phyloP scores from a whole-genome alignment of 2,888 invertebrate genomes.

The Falcaria lacertinaria region DNA sequence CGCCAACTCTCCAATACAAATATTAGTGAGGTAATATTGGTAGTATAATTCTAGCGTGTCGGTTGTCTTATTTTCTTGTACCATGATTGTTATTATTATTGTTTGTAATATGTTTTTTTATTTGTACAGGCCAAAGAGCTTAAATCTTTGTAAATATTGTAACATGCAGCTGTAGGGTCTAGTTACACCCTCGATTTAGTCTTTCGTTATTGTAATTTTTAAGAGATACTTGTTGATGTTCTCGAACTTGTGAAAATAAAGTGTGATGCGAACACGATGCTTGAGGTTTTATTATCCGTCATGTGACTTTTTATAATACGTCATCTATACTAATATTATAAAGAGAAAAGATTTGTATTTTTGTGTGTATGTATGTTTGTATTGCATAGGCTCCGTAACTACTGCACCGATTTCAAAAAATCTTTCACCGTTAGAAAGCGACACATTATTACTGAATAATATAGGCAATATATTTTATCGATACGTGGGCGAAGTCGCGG shows the following conservation, averaged over 20 bases:
- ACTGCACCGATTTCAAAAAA: no score
- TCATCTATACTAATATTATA: no score
- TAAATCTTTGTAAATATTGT: constrained; percentile 63
- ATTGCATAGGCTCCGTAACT: no score
- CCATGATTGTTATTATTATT: constrained; percentile 12
- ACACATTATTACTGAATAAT: no score
- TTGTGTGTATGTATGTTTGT: no score
- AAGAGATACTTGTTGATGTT: constrained; percentile 78
- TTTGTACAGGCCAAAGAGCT: constrained; percentile 78
- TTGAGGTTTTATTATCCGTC: constrained; percentile 16
- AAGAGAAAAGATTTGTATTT: no score
- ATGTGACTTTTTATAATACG: no score
- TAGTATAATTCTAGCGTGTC: not conserved
- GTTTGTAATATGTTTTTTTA: constrained; percentile 41
- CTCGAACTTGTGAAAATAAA: constrained; percentile 78
- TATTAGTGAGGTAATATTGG: not conserved
- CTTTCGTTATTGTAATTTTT: constrained; percentile 76
- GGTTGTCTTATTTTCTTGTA: not conserved
- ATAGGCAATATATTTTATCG: no score
- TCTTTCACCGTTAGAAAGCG: no score
- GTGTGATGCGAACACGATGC: constrained; percentile 50
- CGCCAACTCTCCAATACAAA: not conserved
- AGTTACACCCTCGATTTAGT: constrained; percentile 54
- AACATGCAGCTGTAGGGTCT: constrained; percentile 50
- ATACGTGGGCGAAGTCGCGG: no score